Conservation (phyloP, 92 coral and sea anemone genomes). For the Actinernus sp. region DNA sequence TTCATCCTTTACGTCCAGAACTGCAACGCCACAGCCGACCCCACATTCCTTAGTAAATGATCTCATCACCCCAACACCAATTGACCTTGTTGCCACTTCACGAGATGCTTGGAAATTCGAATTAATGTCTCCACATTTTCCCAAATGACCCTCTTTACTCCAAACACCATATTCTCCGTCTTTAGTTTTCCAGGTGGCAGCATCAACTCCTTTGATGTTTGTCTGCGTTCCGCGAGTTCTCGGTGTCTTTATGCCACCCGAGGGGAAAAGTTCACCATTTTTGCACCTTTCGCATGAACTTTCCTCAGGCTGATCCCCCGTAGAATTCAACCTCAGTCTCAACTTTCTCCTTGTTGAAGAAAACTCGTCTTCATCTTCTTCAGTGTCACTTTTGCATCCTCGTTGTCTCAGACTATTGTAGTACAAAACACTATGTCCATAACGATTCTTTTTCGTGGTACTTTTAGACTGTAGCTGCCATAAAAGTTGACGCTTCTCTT, state of each 20-base stretch:
- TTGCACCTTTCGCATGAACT: constrained; percentile 19
- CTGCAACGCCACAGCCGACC: constrained; percentile 74
- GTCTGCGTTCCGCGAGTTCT: constrained; percentile 10
- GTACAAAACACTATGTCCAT: constrained; percentile 46
- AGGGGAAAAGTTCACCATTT: not conserved
- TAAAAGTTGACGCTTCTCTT: constrained; percentile 90
- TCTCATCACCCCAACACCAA: constrained; percentile 94
- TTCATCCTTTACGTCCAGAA: constrained; percentile 31
- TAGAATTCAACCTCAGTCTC: constrained; percentile 61
- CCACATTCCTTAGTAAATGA: constrained; percentile 88
- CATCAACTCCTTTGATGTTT: constrained; percentile 5
- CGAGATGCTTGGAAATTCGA: not conserved
- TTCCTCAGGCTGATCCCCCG: constrained; percentile 13
- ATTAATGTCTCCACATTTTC: not conserved
- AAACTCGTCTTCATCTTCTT: constrained; percentile 80
- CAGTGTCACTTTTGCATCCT: constrained; percentile 85
- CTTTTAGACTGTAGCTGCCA: constrained; percentile 82
- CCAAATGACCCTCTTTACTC: not conserved
- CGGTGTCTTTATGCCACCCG: not conserved
- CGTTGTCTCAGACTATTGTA: constrained; percentile 53
- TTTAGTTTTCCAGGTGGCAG: constrained; percentile 2
- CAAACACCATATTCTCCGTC: not conserved
- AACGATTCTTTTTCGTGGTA: constrained; percentile 50
- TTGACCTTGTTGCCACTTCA: constrained; percentile 72
- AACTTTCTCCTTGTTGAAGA: constrained; percentile 65